Evolutionary conservation across 2,113 vertebrate species (phyloP).

Genomic region (Brevimyrus niger): DNA sequence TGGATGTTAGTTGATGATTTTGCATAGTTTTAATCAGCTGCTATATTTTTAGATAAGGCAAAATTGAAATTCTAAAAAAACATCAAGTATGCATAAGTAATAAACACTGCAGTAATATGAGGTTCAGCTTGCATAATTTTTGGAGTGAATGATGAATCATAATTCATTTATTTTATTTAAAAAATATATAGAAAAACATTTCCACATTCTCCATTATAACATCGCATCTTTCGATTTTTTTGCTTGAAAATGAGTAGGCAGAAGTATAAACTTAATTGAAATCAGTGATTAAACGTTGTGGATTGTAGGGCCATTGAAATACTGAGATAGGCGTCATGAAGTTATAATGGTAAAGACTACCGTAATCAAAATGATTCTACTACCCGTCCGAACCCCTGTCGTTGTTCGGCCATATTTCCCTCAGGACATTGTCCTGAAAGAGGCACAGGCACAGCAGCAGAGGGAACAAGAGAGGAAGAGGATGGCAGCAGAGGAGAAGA

Average conservation of each 20-base stretch:
- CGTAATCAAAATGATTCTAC: neutral
- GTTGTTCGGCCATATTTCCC: neutral
- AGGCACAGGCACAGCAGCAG: conserved; percentile 61
- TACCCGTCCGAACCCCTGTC: neutral
- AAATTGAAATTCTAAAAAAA: neutral
- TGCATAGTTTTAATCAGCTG: neutral
- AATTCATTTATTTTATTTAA: neutral
- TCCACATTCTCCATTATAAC: too few species aligned
- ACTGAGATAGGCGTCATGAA: neutral
- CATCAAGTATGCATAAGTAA: neutral
- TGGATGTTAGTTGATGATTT: neutral
- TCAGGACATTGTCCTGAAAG: conserved; percentile 58
- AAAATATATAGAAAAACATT: too few species aligned
- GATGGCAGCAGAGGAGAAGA: conserved; percentile 65
- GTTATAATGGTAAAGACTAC: neutral
- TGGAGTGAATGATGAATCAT: neutral
- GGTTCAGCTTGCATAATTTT: neutral
- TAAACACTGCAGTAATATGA: neutral
- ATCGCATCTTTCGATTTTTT: too few species aligned
- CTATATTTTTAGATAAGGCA: neutral
- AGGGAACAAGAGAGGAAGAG: conserved; percentile 64
- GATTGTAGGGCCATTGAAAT: neutral
- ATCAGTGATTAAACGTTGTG: neutral
- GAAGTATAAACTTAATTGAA: neutral
- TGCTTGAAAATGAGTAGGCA: too few species aligned